Conservation (phyloP, 2,888 invertebrate genomes). For the Anthrax anthrax region DNA sequence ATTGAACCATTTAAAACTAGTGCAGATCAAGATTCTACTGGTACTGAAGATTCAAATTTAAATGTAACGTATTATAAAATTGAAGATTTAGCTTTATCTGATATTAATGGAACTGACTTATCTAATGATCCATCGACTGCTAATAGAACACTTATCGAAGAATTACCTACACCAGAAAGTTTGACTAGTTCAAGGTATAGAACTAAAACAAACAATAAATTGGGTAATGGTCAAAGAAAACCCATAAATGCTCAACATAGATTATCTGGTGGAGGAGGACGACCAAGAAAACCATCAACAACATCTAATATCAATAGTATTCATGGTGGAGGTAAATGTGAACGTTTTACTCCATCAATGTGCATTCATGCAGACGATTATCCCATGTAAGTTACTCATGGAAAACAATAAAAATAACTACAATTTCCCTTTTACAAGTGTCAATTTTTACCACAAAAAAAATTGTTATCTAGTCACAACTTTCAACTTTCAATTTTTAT, state of each 20-base stretch:
- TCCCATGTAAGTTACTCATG: conserved; percentile 50
- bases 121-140: background rate
- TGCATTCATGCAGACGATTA: conserved; percentile 61
- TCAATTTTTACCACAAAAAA: too few relatives aligned
- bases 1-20: background rate
- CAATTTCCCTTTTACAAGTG: too few relatives aligned
- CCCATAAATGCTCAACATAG: conserved; percentile 8
- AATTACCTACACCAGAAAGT: conserved; percentile 28
- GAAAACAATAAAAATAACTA: conserved; percentile 1
- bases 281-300: conserved; percentile 30
- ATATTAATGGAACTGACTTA: conserved; percentile 24
- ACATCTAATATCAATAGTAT: conserved; percentile 21
- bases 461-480: too few relatives aligned
- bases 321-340: conserved; percentile 36
- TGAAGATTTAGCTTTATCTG: conserved; percentile 29
- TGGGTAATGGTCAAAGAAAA: conserved; percentile 11
- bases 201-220: conserved; percentile 15
- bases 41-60: background rate
- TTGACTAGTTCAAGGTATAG: conserved; percentile 25
- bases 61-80: conserved; percentile 7
- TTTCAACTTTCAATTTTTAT: too few relatives aligned
- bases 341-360: conserved; percentile 54
- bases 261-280: conserved; percentile 22
- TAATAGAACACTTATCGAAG: conserved; percentile 11
- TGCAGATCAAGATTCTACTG: too few relatives aligned